These are phyloP conservation scores for Smutsia temminckii DNA, from an alignment of 2,797 vertebrate genomes.

Conservation along the genomic window DNA sequence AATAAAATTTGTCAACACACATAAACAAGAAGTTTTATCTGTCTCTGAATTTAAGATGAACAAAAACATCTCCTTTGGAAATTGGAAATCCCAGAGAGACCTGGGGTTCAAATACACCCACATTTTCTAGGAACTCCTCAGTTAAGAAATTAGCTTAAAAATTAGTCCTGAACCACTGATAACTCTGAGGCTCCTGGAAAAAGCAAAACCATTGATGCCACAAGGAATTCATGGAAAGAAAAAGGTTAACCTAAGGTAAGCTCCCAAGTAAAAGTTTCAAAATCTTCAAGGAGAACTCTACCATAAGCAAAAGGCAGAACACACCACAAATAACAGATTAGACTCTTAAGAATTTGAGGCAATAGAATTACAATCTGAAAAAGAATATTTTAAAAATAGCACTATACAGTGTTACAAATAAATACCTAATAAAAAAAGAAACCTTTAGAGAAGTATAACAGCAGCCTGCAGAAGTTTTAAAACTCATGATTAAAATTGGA, in stretches of 20 bases:
- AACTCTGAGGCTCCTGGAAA: not conserved
- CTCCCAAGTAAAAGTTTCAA: slow-evolving; percentile 9
- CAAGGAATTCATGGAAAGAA: not conserved
- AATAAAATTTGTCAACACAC: not conserved
- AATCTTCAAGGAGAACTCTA: not conserved
- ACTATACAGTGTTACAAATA: not conserved
- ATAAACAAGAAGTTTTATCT: not conserved
- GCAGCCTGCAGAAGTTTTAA: not conserved
- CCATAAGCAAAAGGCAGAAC: not conserved
- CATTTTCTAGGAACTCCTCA: slow-evolving; percentile 30
- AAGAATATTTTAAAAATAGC: not conserved
- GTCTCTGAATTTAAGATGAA: slow-evolving; percentile 6
- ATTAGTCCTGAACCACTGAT: not conserved
- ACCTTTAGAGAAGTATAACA: not conserved
- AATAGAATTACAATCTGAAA: not conserved
- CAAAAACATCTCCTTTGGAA: not conserved
- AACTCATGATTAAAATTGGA: not conserved
- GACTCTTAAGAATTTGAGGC: not conserved
- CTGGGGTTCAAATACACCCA: not conserved
- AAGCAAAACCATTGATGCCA: not conserved
- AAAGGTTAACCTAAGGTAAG: not conserved
- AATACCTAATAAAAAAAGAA: slow-evolving; percentile 7
- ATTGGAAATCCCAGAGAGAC: not conserved
- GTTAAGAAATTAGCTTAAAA: not conserved
- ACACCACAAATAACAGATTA: not conserved